Evolutionary conservation across 1,140 invertebrate species (phyloP), one percentile per base, ranked within the genome.

Genomic region (Oppia nitens): DNA sequence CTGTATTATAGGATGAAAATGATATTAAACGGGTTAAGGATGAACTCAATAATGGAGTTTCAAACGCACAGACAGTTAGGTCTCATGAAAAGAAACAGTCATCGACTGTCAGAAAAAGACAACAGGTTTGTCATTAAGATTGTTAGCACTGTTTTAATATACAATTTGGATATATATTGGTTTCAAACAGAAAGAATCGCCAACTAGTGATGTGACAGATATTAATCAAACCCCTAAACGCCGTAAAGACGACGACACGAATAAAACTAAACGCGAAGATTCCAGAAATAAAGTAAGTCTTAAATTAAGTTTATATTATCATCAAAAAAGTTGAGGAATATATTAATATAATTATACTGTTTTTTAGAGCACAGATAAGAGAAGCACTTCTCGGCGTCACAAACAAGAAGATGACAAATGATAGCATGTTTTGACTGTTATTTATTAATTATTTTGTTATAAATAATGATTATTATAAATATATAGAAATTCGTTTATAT

Each of bases 251-350:
- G 49, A 47, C n/a, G 48, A 61, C 32, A 20, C 26, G n/a, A 52
- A 57, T 58, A 40, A 61, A 27, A 47, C 24, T 23, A 55, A 23
- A 23, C 23, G 40, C 6, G 54, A 57, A 23, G 45, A 57, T 11
- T 52, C 49, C 3, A 59, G 48, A 23, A 40, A 49, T 29, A 59
- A 53, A n/a, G 51, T 51, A 32, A 51, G 48, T 23, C 4, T 28
- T 20, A 57, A 48, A 52, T 20, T 14, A 57, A 57, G 50, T 40
- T 40, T 24, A 50, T 20, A n/a, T 40, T 11, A 32, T 26, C 27
- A 49, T 50, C 50, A 20, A 1, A n/a, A 3, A 48, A 17, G 12
- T 29, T 26, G 14, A 56, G n/a, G n/a, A n/a, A n/a, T n/a, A 14
- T 24, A 21, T 49, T 23, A 3, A 49, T 49, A 6, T 4, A 25